Percentiles rank a stretch among this genome's conserved stretches.
Conservation (phyloP, 2,113 vertebrate genomes). For the Penelope pileata region DNA sequence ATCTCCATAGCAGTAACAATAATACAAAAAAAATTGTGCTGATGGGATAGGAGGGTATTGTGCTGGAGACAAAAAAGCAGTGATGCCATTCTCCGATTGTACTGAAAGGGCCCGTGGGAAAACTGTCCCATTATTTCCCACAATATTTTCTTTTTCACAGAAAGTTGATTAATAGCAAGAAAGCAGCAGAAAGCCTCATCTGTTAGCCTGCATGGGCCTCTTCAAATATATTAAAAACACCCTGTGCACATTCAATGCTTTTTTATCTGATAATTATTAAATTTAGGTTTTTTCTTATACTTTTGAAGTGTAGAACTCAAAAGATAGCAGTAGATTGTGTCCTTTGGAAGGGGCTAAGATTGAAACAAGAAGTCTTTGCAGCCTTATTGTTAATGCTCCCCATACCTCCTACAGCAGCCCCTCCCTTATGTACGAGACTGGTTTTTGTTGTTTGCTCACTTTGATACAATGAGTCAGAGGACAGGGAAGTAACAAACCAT, state of each 20-base stretch:
- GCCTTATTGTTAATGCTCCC: not conserved
- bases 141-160: conserved; percentile 40
- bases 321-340: not conserved
- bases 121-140: conserved; percentile 61
- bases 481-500: not conserved
- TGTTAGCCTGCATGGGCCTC: not conserved
- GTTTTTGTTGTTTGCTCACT: not conserved
- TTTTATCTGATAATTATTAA: not conserved
- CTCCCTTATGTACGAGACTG: not conserved
- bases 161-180: conserved; percentile 25
- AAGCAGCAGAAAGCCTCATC: not conserved
- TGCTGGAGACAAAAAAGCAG: conserved; percentile 54
- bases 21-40: conserved; percentile 65
- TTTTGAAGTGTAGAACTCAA: not conserved
- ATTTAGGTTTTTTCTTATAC: not conserved
- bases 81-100: conserved; percentile 51
- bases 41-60: conserved; percentile 69
- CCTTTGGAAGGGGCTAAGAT: not conserved
- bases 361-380: not conserved
- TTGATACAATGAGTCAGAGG: not conserved
- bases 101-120: conserved; percentile 45
- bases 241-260: not conserved
- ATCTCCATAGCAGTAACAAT: conserved; percentile 59
- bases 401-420: not conserved
- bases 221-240: not conserved